Base-by-base conservation (phyloP, 2,888 invertebrate species). In the Microdon myrmicae region DNA sequence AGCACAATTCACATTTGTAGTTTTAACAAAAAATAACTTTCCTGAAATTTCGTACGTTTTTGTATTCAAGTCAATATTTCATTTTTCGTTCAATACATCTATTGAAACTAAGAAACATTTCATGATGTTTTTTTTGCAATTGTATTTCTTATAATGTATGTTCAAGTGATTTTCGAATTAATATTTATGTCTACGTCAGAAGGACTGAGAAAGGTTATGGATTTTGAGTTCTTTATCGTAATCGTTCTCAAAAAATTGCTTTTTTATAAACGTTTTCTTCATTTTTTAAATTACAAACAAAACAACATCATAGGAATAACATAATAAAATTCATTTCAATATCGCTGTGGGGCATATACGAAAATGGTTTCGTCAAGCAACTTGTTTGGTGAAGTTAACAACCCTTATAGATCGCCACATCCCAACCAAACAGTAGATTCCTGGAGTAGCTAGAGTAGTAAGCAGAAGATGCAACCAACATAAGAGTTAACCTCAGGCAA, bases 181-280 rank as follows among this genome's bases (percentile, higher is more conserved):
- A n/a, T 49, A 9, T 31, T 26, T 35, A 39, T 13, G 9, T 31
- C 9, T 43, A 38, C 1, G 51, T 58, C 37, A 43, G 49, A 61
- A 58, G 47, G 47, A 58, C 64, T 64, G 64, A 64, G 64, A 64
- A 64, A 64, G 58, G 43, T 53, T 41, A 51, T 53, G 32, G 43
- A 25, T 39, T 14, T 44, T 5, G 2, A 7, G 4, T 43, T n/a
- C 44, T 37, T 19, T 56, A 4, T n/a, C 31, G 14, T 38, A 17
- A 20, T 44, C 14, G 26, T 35, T 48, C n/a, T n/a, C n/a, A n/a
- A n/a, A n/a, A n/a, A n/a, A n/a, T 39, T 38, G 2, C 16, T 39
- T 26, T 47, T 9, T 37, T 43, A 13, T 31, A n/a, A n/a, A n/a
- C n/a, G 12, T 14, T 34, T 34, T 51, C 28, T 13, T 44, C 47